A percentile compares a stretch with the other conserved stretches of the same genome.
phyloP scores from a whole-genome alignment of 2,888 invertebrate genomes.

The Polyommatus icarus region DNA sequence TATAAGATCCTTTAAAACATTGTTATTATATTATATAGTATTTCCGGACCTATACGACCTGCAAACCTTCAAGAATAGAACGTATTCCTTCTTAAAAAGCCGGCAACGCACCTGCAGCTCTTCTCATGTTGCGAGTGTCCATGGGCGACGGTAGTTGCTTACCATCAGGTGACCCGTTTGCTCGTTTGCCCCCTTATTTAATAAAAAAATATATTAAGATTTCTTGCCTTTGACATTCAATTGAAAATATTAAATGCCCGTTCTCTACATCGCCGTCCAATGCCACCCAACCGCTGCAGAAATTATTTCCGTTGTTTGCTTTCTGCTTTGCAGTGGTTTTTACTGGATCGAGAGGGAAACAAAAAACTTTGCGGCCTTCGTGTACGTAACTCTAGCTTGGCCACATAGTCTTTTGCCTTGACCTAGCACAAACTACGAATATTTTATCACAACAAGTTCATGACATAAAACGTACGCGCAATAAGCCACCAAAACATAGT shows the following conservation, averaged over 20 bases:
- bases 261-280: neutral
- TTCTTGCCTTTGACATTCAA: neutral
- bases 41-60: too few species aligned
- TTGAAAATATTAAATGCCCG: neutral
- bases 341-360: neutral
- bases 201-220: too few species aligned
- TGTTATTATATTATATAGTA: too few species aligned
- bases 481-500: neutral
- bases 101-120: too few species aligned
- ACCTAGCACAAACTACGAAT: slow-evolving; percentile 21
- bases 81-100: too few species aligned
- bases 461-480: neutral
- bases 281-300: neutral
- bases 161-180: too few species aligned
- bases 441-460: slow-evolving; percentile 13
- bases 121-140: too few species aligned
- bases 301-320: slow-evolving; percentile 3
- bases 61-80: too few species aligned
- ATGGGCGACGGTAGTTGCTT: too few species aligned
- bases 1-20: neutral
- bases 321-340: neutral
- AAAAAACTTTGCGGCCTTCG: slow-evolving; percentile 20
- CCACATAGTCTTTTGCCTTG: slow-evolving; percentile 9
- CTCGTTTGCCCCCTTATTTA: too few species aligned
- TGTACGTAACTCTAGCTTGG: neutral